Conservation (phyloP, 2,113 vertebrate genomes). For the Natator depressus region DNA sequence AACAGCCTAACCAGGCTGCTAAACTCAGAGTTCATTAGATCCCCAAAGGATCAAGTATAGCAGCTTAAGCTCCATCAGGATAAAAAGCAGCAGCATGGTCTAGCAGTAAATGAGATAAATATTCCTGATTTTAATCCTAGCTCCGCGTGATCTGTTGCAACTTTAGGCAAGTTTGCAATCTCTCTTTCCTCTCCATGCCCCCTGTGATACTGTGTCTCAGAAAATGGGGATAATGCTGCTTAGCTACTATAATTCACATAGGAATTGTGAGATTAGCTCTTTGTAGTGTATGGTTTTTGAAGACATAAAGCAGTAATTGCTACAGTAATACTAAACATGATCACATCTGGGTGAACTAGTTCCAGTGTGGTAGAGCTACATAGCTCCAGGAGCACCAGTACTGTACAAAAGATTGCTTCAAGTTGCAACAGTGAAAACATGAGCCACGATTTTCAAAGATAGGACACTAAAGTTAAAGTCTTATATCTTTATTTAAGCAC, state of each 20-base stretch:
- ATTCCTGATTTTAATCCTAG: neutral
- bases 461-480: neutral
- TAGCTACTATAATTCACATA: neutral
- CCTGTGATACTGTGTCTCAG: neutral
- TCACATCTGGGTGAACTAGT: neutral
- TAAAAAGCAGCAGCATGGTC: neutral
- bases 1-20: neutral
- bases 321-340: neutral
- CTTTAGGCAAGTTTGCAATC: neutral
- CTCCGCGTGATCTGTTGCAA: neutral
- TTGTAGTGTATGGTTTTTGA: neutral
- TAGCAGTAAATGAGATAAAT: neutral
- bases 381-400: fast-evolving
- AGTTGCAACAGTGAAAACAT: neutral
- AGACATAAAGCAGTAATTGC: neutral
- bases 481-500: neutral
- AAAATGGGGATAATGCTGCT: neutral
- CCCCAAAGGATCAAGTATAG: neutral
- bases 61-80: neutral
- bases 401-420: neutral
- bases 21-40: neutral
- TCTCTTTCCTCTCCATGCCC: neutral
- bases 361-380: neutral
- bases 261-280: neutral
- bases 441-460: neutral